Conservation (phyloP, 2,797 vertebrate species). For the Enteromius radiatus region DNA sequence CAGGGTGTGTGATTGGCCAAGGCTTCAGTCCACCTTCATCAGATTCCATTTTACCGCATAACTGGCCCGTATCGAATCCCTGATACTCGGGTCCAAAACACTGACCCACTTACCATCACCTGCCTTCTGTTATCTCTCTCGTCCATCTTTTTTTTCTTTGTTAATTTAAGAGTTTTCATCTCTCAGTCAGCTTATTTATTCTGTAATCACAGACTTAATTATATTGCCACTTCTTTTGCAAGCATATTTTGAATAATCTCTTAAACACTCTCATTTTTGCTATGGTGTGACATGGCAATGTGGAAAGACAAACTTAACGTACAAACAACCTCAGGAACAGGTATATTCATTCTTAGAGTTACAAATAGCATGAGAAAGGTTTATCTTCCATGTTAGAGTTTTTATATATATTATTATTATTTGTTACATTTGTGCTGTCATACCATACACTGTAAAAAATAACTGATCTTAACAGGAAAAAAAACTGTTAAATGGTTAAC, state of each 20-base stretch:
- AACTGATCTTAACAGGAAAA: no score
- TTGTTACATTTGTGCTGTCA: no score
- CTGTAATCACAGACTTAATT: background rate
- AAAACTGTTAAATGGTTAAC: no score
- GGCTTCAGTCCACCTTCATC: constrained; percentile 24
- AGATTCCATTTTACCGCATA: constrained; percentile 32
- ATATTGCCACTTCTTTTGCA: background rate
- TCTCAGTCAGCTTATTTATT: background rate
- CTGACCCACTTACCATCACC: constrained; percentile 25
- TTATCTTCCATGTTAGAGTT: no score
- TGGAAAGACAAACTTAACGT: no score
- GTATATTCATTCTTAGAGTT: no score
- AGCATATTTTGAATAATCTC: background rate
- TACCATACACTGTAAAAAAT: no score
- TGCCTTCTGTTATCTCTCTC: constrained; percentile 6
- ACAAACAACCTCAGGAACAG: no score
- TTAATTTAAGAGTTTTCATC: background rate
- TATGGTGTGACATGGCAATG: no score
- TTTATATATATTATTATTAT: no score
- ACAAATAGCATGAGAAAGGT: no score
- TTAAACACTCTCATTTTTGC: no score
- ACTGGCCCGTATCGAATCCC: background rate
- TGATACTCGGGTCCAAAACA: constrained; percentile 30
- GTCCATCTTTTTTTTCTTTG: background rate
- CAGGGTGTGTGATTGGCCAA: constrained; percentile 15